Conservation (phyloP, 30 jellyfish, hydroid and myxozoan species). For the Clytia hemisphaerica region DNA sequence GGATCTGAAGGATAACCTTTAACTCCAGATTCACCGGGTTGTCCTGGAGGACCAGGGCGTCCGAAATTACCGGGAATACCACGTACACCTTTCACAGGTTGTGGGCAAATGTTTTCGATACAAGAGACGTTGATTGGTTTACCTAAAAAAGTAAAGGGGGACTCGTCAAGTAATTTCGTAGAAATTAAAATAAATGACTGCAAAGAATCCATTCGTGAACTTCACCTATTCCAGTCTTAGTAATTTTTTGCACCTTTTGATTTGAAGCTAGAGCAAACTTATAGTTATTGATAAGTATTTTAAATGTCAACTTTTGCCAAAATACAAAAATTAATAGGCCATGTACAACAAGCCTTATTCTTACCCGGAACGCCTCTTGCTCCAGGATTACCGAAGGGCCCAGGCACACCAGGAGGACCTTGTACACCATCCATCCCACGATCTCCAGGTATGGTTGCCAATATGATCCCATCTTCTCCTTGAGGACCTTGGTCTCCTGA, state of each 20-base stretch:
- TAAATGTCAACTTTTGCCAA: too few relatives aligned
- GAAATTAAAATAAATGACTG: too few relatives aligned
- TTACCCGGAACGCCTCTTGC: constrained; percentile 42
- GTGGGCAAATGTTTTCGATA: constrained; percentile 70
- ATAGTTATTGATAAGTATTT: too few relatives aligned
- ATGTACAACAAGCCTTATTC: too few relatives aligned
- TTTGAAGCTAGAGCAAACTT: too few relatives aligned
- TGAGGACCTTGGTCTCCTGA: constrained; percentile 53
- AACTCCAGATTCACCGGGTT: constrained; percentile 44
- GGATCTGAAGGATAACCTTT: constrained; percentile 51
- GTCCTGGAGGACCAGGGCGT: constrained; percentile 62
- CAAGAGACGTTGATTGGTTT: too few relatives aligned
- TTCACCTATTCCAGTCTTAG: too few relatives aligned
- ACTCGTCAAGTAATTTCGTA: too few relatives aligned
- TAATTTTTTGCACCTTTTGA: too few relatives aligned
- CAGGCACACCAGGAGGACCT: constrained; percentile 66
- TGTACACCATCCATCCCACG: constrained; percentile 71
- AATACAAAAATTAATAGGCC: too few relatives aligned
- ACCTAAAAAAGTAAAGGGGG: too few relatives aligned
- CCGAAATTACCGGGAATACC: constrained; percentile 67
- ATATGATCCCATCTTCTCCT: constrained; percentile 56
- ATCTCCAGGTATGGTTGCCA: constrained; percentile 27
- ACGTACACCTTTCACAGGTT: constrained; percentile 28
- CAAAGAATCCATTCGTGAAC: too few relatives aligned
- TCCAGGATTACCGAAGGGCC: constrained; percentile 62